Evolutionary conservation across 2,888 invertebrate genomes (phyloP).

Genomic region (Leuctra nigra): DNA sequence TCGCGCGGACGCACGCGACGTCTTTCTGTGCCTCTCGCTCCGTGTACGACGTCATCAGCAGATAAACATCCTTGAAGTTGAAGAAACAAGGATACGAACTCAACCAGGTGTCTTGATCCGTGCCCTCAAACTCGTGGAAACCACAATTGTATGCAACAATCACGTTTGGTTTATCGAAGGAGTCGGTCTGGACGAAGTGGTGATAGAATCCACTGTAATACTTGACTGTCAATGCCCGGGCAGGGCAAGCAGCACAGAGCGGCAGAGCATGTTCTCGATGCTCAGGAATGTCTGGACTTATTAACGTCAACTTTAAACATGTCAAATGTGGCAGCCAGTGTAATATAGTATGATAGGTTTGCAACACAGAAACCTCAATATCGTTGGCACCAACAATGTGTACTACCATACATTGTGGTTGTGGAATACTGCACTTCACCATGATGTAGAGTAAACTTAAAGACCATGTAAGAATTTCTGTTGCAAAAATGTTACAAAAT

Average conservation of each 20-base stretch:
- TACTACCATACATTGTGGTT: too few relatives aligned
- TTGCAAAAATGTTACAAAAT: constrained; percentile 27
- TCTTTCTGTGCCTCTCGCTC: constrained; percentile 35
- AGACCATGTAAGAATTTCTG: constrained; percentile 36
- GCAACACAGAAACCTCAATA: constrained; percentile 34
- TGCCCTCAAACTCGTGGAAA: constrained; percentile 34
- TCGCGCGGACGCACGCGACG: constrained; percentile 26
- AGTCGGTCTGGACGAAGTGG: constrained; percentile 30
- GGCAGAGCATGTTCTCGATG: too few relatives aligned
- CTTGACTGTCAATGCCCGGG: too few relatives aligned
- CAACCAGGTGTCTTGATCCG: constrained; percentile 33
- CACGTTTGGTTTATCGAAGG: constrained; percentile 33
- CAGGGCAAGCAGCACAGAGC: too few relatives aligned
- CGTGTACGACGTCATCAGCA: constrained; percentile 37
- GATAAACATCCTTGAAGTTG: constrained; percentile 29
- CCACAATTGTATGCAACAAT: constrained; percentile 38
- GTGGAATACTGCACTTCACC: too few relatives aligned
- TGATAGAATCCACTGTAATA: constrained; percentile 34
- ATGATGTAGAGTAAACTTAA: constrained; percentile 35
- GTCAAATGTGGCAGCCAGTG: constrained; percentile 35
- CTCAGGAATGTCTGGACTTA: constrained; percentile 37
- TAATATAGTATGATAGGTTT: constrained; percentile 37
- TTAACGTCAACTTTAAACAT: constrained; percentile 32
- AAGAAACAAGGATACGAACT: constrained; percentile 33
- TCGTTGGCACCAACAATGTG: constrained; percentile 36